A percentile compares a stretch with the other conserved stretches of the same genome.
Evolutionary conservation across 2,797 vertebrate species (phyloP).

Genomic region (Xerus rutilus): DNA sequence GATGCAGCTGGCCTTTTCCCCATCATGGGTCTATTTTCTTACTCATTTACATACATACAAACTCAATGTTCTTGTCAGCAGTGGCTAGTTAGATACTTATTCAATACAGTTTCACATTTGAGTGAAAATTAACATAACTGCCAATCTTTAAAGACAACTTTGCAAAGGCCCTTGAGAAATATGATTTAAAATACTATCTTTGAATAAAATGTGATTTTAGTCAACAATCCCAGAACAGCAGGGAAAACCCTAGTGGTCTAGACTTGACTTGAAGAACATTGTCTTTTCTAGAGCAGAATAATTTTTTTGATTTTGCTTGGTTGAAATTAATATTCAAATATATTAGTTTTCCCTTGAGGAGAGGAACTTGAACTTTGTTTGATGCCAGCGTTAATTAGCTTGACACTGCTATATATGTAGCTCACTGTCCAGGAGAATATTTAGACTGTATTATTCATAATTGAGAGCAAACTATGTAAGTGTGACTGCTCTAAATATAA

Average conservation of each 20-base stretch:
- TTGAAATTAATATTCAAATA: not conserved
- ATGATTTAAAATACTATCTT: not conserved
- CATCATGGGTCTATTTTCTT: not conserved
- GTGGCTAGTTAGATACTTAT: not conserved
- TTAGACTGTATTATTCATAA: not conserved
- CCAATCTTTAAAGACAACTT: constrained; percentile 48
- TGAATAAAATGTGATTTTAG: constrained; percentile 11
- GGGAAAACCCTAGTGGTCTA: not conserved
- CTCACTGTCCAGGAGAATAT: not conserved
- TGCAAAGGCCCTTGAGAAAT: constrained; percentile 8
- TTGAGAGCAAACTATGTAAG: not conserved
- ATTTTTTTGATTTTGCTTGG: not conserved
- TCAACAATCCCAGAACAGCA: not conserved
- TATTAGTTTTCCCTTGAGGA: not conserved
- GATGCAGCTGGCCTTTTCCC: not conserved
- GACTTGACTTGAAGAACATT: not conserved
- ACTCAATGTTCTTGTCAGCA: not conserved
- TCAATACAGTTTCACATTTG: constrained; percentile 43
- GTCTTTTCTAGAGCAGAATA: not conserved
- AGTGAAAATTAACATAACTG: constrained; percentile 10
- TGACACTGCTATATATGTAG: not conserved
- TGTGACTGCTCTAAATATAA: not conserved
- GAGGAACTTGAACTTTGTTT: not conserved
- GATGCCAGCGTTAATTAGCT: not conserved
- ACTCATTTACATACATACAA: not conserved